Base-by-base conservation (phyloP, 2,888 invertebrate genomes). In the Epinotia brunnichana region DNA sequence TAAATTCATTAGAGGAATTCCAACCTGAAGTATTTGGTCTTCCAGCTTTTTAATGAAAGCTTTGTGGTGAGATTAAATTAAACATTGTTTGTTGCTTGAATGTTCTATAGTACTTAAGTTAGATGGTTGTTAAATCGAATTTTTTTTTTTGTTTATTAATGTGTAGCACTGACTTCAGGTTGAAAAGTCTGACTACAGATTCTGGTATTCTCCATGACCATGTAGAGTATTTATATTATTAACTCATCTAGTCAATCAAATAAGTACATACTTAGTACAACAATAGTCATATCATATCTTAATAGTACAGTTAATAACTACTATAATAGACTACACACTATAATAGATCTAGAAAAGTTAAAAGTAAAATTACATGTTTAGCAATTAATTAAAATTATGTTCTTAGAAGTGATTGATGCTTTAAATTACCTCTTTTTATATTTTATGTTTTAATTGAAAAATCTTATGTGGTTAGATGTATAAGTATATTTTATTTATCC, bases 11-110 rank as follows among this genome's bases (percentile, higher is more conserved):
- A 59, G 95, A 96, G 78, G 95, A 97, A 41, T 97, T 98, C 82
- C 91, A 95, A 81, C 97, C 98, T 0, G 96, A 97, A 88, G 81
- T 94, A 29, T 98, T 97, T 92, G 98, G 98, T 39, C 89, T 98
- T 75, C 98, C 98, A 66, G 78, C 87, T 39, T 76, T 67, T 74
- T 70, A 74, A 19, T 73, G n/a, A 67, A 67, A 51, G 72, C 48
- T 61, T 72, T 54, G 56, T 54, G 48, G 66, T 71, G 44, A 67
- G 61, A 61, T 4, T 21, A 19, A 48, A 17, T 19, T 3, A 15
- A 17, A 15, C 11, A 56, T 21, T 10, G 5, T 24, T 62, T 64
- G 24, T 41, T 60, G 41, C 41, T 53, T 24, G 62, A n/a, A 48
- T 61, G 53, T 63, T 57, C n/a, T 60, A 19, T 41, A 39, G 54